These are phyloP conservation scores for Tanypteryx hageni DNA, from an alignment of 2,888 invertebrate species.

Conservation along the genomic window DNA sequence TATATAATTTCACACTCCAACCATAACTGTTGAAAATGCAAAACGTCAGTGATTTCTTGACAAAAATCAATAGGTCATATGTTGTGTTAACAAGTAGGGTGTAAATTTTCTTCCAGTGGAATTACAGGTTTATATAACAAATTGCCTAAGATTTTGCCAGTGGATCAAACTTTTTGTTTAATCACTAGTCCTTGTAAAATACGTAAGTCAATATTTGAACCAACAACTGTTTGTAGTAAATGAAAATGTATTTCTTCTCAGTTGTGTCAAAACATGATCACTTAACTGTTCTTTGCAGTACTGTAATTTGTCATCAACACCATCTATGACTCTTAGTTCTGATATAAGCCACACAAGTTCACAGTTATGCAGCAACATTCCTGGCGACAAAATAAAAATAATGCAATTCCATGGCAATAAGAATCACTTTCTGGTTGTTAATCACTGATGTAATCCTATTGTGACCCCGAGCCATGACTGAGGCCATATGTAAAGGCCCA, in stretches of 20 bases:
- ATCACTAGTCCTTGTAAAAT: background rate
- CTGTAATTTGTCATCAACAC: constrained; percentile 21
- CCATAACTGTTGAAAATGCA: constrained; percentile 25
- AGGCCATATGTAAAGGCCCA: constrained; percentile 55
- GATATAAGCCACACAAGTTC: background rate
- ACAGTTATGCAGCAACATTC: background rate
- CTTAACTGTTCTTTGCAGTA: background rate
- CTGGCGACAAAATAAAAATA: background rate
- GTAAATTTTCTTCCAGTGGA: background rate
- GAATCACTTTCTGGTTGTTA: background rate
- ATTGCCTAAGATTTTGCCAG: constrained; percentile 22
- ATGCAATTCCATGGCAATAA: background rate
- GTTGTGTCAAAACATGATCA: constrained; percentile 15
- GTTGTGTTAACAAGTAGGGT: background rate
- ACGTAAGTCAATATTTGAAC: constrained; percentile 12
- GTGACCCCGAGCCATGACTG: constrained; percentile 26
- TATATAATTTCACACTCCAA: background rate
- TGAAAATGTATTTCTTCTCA: background rate
- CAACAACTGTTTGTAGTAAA: constrained; percentile 33
- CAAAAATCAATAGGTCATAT: constrained; percentile 10
- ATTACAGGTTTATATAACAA: background rate
- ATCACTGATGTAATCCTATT: constrained; percentile 29
- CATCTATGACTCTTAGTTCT: background rate
- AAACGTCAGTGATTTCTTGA: background rate
- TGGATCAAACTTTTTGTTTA: constrained; percentile 22